phyloP scores from a whole-genome alignment of 2,888 invertebrate species.

The Anorthoa munda region DNA sequence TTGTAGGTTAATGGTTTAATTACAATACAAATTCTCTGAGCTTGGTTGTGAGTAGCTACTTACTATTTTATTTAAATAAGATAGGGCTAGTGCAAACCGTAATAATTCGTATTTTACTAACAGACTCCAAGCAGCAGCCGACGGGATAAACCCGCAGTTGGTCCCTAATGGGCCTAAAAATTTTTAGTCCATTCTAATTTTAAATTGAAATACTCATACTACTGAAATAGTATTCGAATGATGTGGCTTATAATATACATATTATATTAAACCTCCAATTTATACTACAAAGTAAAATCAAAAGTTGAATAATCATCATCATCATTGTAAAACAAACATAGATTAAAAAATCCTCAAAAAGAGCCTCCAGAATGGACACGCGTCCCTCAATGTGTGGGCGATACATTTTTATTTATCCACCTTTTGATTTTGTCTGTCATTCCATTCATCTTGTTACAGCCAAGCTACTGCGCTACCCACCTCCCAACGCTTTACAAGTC shows the following conservation, averaged over 20 bases:
- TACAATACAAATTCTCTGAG: not conserved
- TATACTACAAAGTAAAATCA: not conserved
- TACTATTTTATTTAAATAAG: not conserved
- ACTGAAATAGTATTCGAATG: not conserved
- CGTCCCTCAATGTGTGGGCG: constrained; percentile 80
- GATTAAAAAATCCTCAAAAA: not conserved
- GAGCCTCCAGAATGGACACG: constrained; percentile 68
- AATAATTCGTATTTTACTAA: not conserved
- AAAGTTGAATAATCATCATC: not conserved
- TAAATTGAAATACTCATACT: not conserved
- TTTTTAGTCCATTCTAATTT: not conserved
- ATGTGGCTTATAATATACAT: not conserved
- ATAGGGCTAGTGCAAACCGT: not conserved
- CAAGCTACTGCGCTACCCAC: constrained; percentile 85
- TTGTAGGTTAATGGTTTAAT: not conserved
- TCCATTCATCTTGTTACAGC: constrained; percentile 82
- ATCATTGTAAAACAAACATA: not conserved
- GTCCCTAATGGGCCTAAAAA: constrained; percentile 41
- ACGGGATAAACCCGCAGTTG: constrained; percentile 16
- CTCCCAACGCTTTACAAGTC: constrained; percentile 73
- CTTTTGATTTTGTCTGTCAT: constrained; percentile 81
- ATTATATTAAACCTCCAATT: not conserved
- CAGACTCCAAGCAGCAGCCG: constrained; percentile 22
- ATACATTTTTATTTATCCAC: constrained; percentile 76
- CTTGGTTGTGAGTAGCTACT: too few relatives aligned